Evolutionary conservation across 2,888 invertebrate species (phyloP).

Genomic region (Perithous albicinctus): DNA sequence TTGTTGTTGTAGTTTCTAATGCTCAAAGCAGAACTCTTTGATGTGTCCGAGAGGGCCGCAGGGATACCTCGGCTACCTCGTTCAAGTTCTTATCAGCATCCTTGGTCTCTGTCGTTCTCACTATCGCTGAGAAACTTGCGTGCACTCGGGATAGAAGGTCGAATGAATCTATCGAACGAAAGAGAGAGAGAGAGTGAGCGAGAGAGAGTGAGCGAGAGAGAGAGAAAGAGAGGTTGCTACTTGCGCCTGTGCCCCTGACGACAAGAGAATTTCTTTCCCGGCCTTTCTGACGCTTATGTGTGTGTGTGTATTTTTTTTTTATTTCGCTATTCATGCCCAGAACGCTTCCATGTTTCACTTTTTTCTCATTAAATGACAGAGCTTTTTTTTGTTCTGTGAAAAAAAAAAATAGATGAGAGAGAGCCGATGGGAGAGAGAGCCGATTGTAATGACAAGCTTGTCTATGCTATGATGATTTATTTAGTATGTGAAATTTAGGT

Average conservation of each 20-base stretch:
- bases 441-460: constrained; percentile 30
- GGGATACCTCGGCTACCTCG: constrained; percentile 17
- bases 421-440: not conserved
- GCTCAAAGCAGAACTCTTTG: constrained; percentile 33
- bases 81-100: constrained; percentile 34
- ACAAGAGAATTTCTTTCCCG: not conserved
- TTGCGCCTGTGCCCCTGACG: not conserved
- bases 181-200: too few species aligned
- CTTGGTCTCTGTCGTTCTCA: constrained; percentile 21
- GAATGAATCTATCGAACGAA: constrained; percentile 47
- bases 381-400: constrained; percentile 6
- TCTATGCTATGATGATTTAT: constrained; percentile 4
- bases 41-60: constrained; percentile 27
- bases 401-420: too few species aligned
- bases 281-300: not conserved
- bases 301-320: not conserved
- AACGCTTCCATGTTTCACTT: not conserved
- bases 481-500: constrained; percentile 46
- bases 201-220: too few species aligned
- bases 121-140: constrained; percentile 30
- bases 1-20: too few species aligned
- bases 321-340: not conserved
- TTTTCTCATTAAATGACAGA: not conserved
- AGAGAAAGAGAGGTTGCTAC: not conserved
- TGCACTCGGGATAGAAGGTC: constrained; percentile 27